Evolutionary conservation across 2,888 invertebrate species (phyloP).

Genomic region (Nycteola revayana): DNA sequence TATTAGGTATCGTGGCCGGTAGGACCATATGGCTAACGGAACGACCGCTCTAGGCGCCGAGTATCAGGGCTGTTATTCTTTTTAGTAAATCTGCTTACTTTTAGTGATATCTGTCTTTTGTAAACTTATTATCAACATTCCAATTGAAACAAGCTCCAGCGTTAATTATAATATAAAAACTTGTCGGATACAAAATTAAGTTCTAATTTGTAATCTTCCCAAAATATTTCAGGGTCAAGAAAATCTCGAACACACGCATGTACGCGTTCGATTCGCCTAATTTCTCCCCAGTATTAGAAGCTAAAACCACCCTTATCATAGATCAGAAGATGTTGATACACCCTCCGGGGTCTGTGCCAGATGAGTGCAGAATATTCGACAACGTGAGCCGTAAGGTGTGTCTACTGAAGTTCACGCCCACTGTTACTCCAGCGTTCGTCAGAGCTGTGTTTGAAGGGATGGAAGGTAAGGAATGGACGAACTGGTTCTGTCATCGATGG

Average conservation of each 20-base stretch:
- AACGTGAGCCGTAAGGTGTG: constrained; percentile 92
- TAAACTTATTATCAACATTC: too few species aligned
- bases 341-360: constrained; percentile 61
- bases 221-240: constrained; percentile 90
- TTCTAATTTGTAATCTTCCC: too few species aligned
- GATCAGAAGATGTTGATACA: constrained; percentile 82
- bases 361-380: constrained; percentile 87
- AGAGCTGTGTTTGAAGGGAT: constrained; percentile 87
- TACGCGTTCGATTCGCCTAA: constrained; percentile 95
- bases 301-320: constrained; percentile 85
- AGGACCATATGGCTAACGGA: too few species aligned
- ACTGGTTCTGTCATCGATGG: too few species aligned
- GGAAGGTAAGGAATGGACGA: constrained; percentile 58
- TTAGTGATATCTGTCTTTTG: too few species aligned
- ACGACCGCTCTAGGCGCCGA: too few species aligned
- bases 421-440: constrained; percentile 91
- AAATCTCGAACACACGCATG: constrained; percentile 87
- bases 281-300: constrained; percentile 88
- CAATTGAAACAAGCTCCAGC: too few species aligned
- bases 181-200: too few species aligned
- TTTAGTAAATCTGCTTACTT: too few species aligned
- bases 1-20: too few species aligned
- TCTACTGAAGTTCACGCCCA: constrained; percentile 93
- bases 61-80: too few species aligned
- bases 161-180: too few species aligned